Conservation (phyloP, 2,797 vertebrate species). For the Gallirallus australis region DNA sequence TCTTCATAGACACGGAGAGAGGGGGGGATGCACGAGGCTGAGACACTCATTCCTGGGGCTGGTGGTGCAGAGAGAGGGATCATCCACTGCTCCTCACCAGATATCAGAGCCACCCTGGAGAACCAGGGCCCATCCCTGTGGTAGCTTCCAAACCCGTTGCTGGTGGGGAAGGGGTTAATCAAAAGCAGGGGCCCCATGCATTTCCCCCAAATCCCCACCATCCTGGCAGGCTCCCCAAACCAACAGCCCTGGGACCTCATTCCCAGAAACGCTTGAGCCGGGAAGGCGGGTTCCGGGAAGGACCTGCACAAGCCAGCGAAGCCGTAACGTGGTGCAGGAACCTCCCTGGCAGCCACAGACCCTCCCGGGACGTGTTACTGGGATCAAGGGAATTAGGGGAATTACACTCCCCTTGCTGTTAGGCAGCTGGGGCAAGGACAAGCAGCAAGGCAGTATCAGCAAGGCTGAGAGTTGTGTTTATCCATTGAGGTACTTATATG, state of each 20-base stretch:
- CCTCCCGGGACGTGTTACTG: not conserved
- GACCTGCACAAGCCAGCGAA: conserved; percentile 45
- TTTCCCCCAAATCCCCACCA: conserved; percentile 67
- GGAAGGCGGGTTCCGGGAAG: conserved; percentile 78
- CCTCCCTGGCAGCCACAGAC: not conserved
- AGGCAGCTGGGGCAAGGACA: not conserved
- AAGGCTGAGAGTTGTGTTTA: not conserved
- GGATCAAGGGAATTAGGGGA: not conserved
- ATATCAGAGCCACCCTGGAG: not conserved
- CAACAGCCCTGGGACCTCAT: conserved; percentile 68
- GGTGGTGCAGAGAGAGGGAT: fast-evolving
- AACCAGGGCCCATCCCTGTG: fast-evolving
- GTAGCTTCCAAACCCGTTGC: fast-evolving
- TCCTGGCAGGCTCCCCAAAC: conserved; percentile 73
- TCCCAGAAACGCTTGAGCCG: conserved; percentile 64
- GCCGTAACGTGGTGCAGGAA: conserved; percentile 36
- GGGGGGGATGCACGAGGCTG: not conserved
- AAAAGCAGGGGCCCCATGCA: conserved; percentile 26
- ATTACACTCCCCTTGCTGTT: not conserved
- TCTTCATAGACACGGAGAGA: not conserved
- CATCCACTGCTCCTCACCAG: fast-evolving
- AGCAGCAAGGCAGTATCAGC: not conserved
- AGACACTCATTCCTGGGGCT: fast-evolving
- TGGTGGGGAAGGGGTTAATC: conserved; percentile 46
- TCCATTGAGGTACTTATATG: not conserved